A percentile compares a stretch with the other conserved stretches of the same genome.
Conservation (phyloP, 2,888 invertebrate genomes). For the Drosophila formosana region DNA sequence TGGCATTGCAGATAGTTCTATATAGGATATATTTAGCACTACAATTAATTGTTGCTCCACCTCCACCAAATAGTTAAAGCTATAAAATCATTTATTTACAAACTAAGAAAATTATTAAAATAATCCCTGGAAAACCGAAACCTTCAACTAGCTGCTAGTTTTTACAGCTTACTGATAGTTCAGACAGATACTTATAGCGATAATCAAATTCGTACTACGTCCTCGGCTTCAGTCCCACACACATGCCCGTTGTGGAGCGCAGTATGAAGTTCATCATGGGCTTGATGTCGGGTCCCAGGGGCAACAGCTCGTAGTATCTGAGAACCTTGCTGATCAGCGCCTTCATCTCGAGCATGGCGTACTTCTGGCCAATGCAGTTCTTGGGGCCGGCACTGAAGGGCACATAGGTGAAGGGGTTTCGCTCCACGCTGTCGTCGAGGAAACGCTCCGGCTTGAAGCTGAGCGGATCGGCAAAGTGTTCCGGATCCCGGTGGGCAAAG, state of each 20-base stretch:
- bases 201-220: too few relatives aligned
- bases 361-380: slow-evolving; percentile 83
- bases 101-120: too few relatives aligned
- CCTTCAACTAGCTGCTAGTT: not conserved
- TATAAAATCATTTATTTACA: too few relatives aligned
- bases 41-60: too few relatives aligned
- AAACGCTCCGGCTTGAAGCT: slow-evolving; percentile 78
- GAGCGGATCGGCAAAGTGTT: slow-evolving; percentile 71
- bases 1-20: not conserved
- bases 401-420: slow-evolving; percentile 69
- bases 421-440: slow-evolving; percentile 84
- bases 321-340: slow-evolving; percentile 73
- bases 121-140: not conserved
- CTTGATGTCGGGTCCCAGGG: slow-evolving; percentile 63
- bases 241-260: slow-evolving; percentile 69
- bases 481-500: slow-evolving; percentile 66
- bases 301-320: slow-evolving; percentile 69
- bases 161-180: not conserved
- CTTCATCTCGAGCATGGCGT: slow-evolving; percentile 82
- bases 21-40: too few relatives aligned
- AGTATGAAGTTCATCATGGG: slow-evolving; percentile 73
- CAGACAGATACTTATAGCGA: not conserved
- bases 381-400: slow-evolving; percentile 82
- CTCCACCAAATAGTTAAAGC: too few relatives aligned
- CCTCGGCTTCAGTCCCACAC: slow-evolving; percentile 68